Percentiles rank a stretch among this genome's conserved stretches.
These are phyloP conservation scores for Linurgus olivaceus DNA, from an alignment of 2,797 vertebrate species.

Conservation along the genomic window DNA sequence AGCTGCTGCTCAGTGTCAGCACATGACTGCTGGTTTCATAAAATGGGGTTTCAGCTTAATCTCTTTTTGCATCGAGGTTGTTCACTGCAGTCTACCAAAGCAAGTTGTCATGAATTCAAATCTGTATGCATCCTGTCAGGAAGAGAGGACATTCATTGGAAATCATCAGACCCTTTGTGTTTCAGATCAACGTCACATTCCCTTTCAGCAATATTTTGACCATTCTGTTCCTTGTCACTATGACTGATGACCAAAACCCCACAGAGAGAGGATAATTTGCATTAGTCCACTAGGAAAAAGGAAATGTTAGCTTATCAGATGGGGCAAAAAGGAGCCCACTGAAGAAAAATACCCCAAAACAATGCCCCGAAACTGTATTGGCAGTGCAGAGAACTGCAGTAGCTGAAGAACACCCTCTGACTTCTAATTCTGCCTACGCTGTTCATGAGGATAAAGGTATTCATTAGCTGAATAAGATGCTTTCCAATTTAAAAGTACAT, in stretches of 20 bases:
- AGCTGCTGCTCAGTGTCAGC: neutral
- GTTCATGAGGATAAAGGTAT: neutral
- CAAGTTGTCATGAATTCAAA: neutral
- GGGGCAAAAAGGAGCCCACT: neutral
- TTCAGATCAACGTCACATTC: neutral
- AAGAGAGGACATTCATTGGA: neutral
- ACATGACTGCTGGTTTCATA: neutral
- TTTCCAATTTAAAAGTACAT: constrained; percentile 22
- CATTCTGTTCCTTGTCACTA: neutral
- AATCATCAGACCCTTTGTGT: neutral
- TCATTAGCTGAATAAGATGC: neutral
- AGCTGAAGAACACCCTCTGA: neutral
- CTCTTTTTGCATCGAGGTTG: neutral
- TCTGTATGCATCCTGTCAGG: neutral
- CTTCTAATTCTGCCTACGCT: neutral
- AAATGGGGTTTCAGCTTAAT: neutral
- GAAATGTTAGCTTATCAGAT: neutral
- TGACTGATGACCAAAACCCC: neutral
- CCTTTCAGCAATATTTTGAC: neutral
- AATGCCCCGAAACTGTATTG: neutral
- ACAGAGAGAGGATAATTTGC: neutral
- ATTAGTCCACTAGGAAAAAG: neutral
- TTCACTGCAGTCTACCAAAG: neutral
- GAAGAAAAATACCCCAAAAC: neutral
- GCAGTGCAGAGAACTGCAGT: neutral